Percentiles rank a stretch among this genome's conserved stretches.
These are phyloP conservation scores for Notoglanidium macrostoma DNA, from an alignment of 2,797 vertebrate species.

Conservation along the genomic window DNA sequence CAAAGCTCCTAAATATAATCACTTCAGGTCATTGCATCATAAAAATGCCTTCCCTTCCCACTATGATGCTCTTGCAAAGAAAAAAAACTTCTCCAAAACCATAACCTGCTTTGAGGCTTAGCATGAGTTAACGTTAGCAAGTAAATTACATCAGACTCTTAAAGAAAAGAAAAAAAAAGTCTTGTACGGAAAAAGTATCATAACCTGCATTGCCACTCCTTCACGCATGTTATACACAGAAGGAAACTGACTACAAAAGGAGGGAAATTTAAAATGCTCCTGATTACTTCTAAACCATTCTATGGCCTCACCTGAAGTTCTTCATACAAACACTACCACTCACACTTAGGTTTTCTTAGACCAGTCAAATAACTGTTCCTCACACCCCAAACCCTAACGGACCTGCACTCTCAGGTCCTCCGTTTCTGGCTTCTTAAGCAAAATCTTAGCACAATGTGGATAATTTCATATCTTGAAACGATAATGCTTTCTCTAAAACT, in stretches of 20 bases:
- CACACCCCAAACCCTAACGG: background rate
- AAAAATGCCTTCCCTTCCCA: slow-evolving; percentile 24
- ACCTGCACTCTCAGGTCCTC: background rate
- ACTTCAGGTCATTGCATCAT: slow-evolving; percentile 37
- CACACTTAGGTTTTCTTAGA: background rate
- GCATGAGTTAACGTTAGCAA: slow-evolving; percentile 8
- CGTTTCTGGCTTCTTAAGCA: background rate
- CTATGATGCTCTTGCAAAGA: slow-evolving; percentile 7
- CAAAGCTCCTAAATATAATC: slow-evolving; percentile 25
- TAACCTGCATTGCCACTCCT: background rate
- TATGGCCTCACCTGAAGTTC: background rate
- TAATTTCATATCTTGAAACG: background rate
- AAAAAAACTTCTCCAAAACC: background rate
- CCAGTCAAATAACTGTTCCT: background rate
- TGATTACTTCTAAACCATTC: background rate
- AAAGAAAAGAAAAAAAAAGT: background rate
- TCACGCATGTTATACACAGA: background rate
- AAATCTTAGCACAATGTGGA: background rate
- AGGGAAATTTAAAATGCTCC: background rate
- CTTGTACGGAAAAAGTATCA: background rate
- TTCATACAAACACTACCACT: background rate
- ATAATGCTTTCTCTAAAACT: background rate
- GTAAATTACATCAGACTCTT: slow-evolving; percentile 38
- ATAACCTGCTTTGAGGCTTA: slow-evolving; percentile 4
- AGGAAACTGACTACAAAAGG: background rate